Base-by-base conservation (phyloP, 2,888 invertebrate species). In the Sinodicranocentrus sp. region DNA sequence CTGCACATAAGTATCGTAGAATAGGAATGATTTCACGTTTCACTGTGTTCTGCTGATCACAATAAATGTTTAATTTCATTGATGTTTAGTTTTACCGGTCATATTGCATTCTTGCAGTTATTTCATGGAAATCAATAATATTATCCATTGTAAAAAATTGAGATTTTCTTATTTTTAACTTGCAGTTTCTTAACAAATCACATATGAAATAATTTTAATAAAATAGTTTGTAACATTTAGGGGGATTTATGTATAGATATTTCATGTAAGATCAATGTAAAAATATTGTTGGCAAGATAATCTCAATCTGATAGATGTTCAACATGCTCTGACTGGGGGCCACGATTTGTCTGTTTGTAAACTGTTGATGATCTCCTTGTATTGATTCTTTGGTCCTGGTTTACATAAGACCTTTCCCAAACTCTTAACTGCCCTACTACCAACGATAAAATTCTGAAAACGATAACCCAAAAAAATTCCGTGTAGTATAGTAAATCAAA, bases 321-420 rank as follows among this genome's bases (percentile, higher is more conserved):
- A 23, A 68, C 26, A 75, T 76, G 44, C 28, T 48, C 39, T 86
- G 33, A 88, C 75, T 10, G 87, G 87, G 3, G 88, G 88, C 88
- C 87, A 88, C 0, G 70, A 67, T 10, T 19, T 61, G 59, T 87
- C 85, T 3, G 71, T 65, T 17, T 79, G 73, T 21, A 88, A 26
- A 17, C 85, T n/a, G n/a, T 78, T 33, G 2, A 88, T 75, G 28
- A 87, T 73, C 28, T 68, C 63, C 23, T 86, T 85, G 80, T 87
- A 88, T 23, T 82, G 73, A 43, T 76, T 77, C 33, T 78, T 82
- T 10, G 82, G 79, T 19, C 83, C 82, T 6, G 82, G 84, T 33
- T 83, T 85, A 43, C 85, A 77, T n/a, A 86, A 43, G n/a, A 25
- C 25, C 39, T 86, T 88, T 15, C 86, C 68, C 1, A 77, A 1